Evolutionary conservation across 2,113 vertebrate species (phyloP).

Genomic region (Scytalopus superciliaris): DNA sequence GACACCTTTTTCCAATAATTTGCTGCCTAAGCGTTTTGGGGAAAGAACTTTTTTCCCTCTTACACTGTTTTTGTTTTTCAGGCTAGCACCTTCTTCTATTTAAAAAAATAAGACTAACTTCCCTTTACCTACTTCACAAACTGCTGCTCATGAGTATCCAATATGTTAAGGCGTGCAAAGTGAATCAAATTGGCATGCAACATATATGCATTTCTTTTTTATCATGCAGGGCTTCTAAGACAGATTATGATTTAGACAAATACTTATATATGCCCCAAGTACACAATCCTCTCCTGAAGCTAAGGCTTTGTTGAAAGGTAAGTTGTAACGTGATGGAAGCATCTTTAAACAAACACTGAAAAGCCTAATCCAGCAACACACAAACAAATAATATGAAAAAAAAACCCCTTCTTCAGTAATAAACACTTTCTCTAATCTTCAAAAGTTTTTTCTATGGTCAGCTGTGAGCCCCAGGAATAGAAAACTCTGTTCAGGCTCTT

Average conservation of each 20-base stretch:
- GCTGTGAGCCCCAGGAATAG: background rate
- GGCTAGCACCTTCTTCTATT: background rate
- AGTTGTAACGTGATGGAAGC: background rate
- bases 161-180: background rate
- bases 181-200: background rate
- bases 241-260: background rate
- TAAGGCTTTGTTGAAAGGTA: background rate
- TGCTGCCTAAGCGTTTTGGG: background rate
- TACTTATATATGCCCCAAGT: background rate
- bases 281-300: background rate
- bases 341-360: background rate
- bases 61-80: background rate
- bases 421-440: background rate
- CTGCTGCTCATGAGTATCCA: background rate
- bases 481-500: background rate
- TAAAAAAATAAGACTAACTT: background rate
- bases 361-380: background rate
- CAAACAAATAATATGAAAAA: background rate
- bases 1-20: background rate
- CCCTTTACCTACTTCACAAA: background rate
- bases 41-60: background rate
- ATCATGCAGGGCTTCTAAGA: background rate
- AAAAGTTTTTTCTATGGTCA: background rate
- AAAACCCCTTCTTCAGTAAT: background rate
- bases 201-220: background rate